Conservation (phyloP, 2,888 invertebrate genomes). For the Tethea ocularis region DNA sequence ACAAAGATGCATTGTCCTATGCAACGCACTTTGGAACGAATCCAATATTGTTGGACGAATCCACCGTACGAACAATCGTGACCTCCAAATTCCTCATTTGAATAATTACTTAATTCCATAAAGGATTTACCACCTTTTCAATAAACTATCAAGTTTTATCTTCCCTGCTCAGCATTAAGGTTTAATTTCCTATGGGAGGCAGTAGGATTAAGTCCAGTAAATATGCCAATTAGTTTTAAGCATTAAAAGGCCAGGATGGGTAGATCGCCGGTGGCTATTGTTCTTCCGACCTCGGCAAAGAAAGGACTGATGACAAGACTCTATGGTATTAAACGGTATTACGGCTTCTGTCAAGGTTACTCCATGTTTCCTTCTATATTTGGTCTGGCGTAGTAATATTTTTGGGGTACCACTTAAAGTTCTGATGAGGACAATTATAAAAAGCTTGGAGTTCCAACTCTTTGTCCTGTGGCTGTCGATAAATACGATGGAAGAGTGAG, state of each 20-base stretch:
- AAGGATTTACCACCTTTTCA: slow-evolving; percentile 36
- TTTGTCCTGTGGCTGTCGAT: too few relatives aligned
- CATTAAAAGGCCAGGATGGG: slow-evolving; percentile 69
- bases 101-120: slow-evolving; percentile 47
- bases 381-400: slow-evolving; percentile 40
- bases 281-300: slow-evolving; percentile 70
- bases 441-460: too few relatives aligned
- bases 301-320: slow-evolving; percentile 73
- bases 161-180: slow-evolving; percentile 15
- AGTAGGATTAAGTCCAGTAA: slow-evolving; percentile 40
- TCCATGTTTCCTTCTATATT: slow-evolving; percentile 42
- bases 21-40: slow-evolving; percentile 73
- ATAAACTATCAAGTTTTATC: slow-evolving; percentile 20
- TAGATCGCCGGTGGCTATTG: slow-evolving; percentile 63
- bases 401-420: slow-evolving; percentile 17
- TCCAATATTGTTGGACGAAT: slow-evolving; percentile 74
- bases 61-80: slow-evolving; percentile 59
- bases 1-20: slow-evolving; percentile 80
- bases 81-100: slow-evolving; percentile 82
- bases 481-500: too few relatives aligned
- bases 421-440: neutral
- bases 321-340: slow-evolving; percentile 24
- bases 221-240: slow-evolving; percentile 62
- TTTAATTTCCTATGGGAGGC: slow-evolving; percentile 22
- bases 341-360: slow-evolving; percentile 73